Conservation (phyloP, 2,113 vertebrate species). For the Spizaetus ornatus region DNA sequence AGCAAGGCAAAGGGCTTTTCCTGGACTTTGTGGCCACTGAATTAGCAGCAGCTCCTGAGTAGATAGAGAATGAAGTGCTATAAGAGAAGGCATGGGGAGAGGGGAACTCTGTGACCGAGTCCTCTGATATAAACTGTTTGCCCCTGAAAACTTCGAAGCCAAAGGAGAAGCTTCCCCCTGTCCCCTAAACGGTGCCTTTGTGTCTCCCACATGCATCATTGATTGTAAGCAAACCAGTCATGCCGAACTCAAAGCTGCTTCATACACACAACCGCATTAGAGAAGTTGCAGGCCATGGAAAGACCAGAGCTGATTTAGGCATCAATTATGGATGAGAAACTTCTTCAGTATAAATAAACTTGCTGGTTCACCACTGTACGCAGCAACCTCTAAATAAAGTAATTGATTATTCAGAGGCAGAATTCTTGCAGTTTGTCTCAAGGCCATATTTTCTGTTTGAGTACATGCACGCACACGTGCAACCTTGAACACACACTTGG, state of each 20-base stretch:
- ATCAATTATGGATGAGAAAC: constrained; percentile 35
- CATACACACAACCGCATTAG: neutral
- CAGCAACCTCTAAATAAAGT: constrained; percentile 13
- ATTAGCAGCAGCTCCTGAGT: neutral
- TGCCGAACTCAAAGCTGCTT: neutral
- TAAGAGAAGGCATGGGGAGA: neutral
- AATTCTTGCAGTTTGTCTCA: neutral
- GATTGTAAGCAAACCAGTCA: neutral
- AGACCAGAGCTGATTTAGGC: neutral
- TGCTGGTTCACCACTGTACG: neutral
- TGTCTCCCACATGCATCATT: neutral
- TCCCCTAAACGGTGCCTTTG: neutral
- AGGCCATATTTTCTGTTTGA: neutral
- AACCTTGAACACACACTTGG: neutral
- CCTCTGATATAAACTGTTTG: neutral
- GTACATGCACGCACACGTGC: rapidly evolving
- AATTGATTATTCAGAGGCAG: constrained; percentile 3
- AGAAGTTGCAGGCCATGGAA: neutral
- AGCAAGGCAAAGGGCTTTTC: neutral
- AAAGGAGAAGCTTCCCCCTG: neutral
- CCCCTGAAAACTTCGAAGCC: neutral
- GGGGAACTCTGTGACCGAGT: neutral
- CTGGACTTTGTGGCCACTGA: neutral
- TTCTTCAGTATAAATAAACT: constrained; percentile 28
- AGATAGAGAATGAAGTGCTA: neutral